phyloP scores from a whole-genome alignment of 1,140 invertebrate genomes.

The Formica exsecta region DNA sequence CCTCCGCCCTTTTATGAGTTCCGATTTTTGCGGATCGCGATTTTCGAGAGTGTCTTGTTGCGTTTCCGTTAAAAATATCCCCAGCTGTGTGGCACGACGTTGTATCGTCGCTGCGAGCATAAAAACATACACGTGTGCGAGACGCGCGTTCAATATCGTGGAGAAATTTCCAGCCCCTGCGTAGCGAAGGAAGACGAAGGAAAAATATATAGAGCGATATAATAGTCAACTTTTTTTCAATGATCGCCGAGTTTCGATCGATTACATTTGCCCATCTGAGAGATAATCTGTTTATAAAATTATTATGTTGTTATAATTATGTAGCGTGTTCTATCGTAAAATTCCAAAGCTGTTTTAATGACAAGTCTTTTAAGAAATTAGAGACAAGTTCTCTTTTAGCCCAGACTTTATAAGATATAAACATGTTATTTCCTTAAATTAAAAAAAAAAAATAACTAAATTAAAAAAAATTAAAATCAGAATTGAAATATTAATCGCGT shows the following conservation, averaged over 20 bases:
- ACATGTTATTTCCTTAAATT: background rate
- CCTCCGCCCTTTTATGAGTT: background rate
- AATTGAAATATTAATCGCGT: background rate
- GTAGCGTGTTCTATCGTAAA: background rate
- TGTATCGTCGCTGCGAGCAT: background rate
- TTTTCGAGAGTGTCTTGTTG: background rate
- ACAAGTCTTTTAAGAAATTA: background rate
- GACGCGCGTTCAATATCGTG: constrained; percentile 15
- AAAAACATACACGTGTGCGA: constrained; percentile 10
- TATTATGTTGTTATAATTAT: background rate
- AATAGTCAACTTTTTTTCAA: background rate
- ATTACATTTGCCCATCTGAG: background rate
- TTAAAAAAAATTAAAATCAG: background rate
- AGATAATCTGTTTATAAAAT: background rate
- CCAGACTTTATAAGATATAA: background rate
- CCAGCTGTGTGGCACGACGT: constrained; percentile 9
- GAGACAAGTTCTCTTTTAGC: background rate
- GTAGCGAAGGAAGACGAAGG: background rate
- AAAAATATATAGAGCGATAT: background rate
- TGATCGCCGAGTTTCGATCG: background rate
- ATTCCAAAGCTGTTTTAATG: background rate
- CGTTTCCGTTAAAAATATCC: constrained; percentile 35
- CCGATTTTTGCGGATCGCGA: background rate
- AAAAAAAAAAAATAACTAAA: too few relatives aligned
- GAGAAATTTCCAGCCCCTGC: background rate